phyloP scores from a whole-genome alignment of 2,888 invertebrate species.

The Apoderus coryli region DNA sequence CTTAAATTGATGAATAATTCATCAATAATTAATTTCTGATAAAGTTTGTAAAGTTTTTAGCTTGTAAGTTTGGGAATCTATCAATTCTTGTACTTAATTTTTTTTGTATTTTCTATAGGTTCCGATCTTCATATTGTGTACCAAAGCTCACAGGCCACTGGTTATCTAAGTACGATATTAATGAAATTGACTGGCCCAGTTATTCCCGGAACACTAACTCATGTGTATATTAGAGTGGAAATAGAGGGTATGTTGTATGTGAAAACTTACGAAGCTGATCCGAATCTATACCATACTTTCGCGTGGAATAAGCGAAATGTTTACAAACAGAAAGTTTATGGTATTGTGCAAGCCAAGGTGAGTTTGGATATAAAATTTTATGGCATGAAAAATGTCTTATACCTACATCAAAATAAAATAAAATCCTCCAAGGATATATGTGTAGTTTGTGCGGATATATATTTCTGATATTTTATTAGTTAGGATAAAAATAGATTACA shows the following conservation, averaged over 20 bases:
- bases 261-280: conserved; percentile 90
- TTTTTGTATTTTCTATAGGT: conserved; percentile 86
- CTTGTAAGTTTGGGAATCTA: no score
- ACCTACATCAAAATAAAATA: no score
- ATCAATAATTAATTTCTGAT: no score
- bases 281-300: conserved; percentile 87
- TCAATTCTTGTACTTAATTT: no score
- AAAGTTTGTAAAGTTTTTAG: no score
- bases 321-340: conserved; percentile 90
- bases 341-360: conserved; percentile 65
- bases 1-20: no score
- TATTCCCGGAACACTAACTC: conserved; percentile 66
- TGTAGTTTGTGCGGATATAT: no score
- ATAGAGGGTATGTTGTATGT: conserved; percentile 60
- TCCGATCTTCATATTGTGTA: conserved; percentile 89
- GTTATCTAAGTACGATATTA: conserved; percentile 85
- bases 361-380: conserved; percentile 1
- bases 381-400: no score
- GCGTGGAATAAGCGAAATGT: conserved; percentile 98
- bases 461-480: no score
- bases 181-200: conserved; percentile 71
- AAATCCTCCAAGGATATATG: no score
- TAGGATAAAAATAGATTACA: no score
- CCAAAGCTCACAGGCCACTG: conserved; percentile 87
- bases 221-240: conserved; percentile 75